These are phyloP conservation scores for Hydractinia symbiolongicarpus DNA, from an alignment of 30 jellyfish, hydroid and myxozoan species.

Conservation along the genomic window DNA sequence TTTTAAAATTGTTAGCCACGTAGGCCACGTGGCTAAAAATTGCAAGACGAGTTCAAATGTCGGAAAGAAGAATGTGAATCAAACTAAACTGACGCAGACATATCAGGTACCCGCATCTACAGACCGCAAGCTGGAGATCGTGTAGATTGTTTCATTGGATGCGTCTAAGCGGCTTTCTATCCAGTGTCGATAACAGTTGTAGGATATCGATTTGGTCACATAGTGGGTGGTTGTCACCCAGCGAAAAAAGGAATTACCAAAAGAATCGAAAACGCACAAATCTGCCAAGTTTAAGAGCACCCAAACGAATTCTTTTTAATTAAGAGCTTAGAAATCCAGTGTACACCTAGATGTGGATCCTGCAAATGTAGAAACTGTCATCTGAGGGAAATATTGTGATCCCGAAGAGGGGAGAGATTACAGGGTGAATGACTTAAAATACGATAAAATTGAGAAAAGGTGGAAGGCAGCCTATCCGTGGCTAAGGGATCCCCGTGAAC, in stretches of 20 bases:
- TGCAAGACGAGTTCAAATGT: background rate
- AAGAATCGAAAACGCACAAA: background rate
- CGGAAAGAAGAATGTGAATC: background rate
- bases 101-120: constrained; percentile 31
- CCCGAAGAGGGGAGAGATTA: too few species aligned
- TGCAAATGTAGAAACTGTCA: too few species aligned
- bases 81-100: constrained; percentile 27
- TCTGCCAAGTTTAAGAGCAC: too few species aligned
- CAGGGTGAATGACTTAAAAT: background rate
- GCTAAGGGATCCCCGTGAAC: too few species aligned
- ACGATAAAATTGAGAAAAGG: background rate
- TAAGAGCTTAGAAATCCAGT: too few species aligned
- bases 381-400: too few species aligned
- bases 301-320: too few species aligned
- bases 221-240: constrained; percentile 41
- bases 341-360: too few species aligned
- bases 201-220: constrained; percentile 60
- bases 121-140: constrained; percentile 17
- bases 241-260: constrained; percentile 1
- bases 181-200: constrained; percentile 43
- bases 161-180: constrained; percentile 51
- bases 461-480: constrained; percentile 31
- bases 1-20: background rate
- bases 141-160: constrained; percentile 52
- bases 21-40: background rate